Evolutionary conservation across 2,888 invertebrate species (phyloP).

Genomic region (Idaea biselata): DNA sequence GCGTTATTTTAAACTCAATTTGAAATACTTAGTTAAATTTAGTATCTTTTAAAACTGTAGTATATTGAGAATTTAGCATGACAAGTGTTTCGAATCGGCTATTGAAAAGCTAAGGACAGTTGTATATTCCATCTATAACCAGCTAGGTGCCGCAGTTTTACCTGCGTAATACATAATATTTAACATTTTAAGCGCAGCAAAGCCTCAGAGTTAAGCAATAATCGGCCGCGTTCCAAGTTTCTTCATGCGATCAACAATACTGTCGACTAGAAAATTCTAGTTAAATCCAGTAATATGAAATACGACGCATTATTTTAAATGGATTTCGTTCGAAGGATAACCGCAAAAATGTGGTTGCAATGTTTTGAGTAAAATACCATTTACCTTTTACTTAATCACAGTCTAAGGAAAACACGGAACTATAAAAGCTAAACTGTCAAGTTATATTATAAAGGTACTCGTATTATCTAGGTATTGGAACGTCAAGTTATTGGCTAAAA

Average conservation of each 20-base stretch:
- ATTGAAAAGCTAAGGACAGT: not conserved
- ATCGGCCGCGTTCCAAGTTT: conserved; percentile 46
- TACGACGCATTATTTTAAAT: conserved; percentile 46
- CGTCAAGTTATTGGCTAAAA: conserved; percentile 8
- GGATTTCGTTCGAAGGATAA: conserved; percentile 27
- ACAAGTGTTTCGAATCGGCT: not conserved
- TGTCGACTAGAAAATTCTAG: conserved; percentile 47
- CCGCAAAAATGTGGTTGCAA: conserved; percentile 17
- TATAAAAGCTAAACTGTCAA: too few species aligned
- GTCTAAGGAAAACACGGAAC: not conserved
- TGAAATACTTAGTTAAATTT: too few species aligned
- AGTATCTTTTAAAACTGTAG: not conserved
- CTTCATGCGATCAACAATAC: conserved; percentile 48
- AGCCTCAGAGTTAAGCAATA: not conserved
- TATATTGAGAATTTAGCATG: not conserved
- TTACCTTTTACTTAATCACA: not conserved
- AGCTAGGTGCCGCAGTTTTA: too few species aligned
- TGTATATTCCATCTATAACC: not conserved
- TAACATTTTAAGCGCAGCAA: not conserved
- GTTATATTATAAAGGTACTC: too few species aligned
- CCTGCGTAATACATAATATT: too few species aligned
- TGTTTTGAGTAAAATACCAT: not conserved
- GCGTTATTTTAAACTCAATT: too few species aligned
- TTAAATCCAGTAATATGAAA: conserved; percentile 51
- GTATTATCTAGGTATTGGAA: too few species aligned